A percentile compares a stretch with the other conserved stretches of the same genome.
Conservation (phyloP, 2,888 invertebrate genomes). For the Stramonita haemastoma region DNA sequence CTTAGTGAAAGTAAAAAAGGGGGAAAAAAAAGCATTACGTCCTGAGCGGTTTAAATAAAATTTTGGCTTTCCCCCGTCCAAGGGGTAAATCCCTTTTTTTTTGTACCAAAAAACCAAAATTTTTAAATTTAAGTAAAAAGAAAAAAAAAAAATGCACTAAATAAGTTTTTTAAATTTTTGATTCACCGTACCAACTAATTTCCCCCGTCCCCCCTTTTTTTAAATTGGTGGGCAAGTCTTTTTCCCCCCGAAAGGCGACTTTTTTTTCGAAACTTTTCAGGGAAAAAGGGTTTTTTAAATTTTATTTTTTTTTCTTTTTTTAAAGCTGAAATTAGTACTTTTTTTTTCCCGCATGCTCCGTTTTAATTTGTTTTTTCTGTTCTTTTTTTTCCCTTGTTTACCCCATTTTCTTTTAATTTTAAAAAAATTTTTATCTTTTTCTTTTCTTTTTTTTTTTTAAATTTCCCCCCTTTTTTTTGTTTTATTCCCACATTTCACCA, state of each 20-base stretch:
- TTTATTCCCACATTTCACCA: no score
- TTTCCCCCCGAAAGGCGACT: neutral
- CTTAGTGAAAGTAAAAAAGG: constrained; percentile 80
- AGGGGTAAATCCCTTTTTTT: neutral
- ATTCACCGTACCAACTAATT: neutral
- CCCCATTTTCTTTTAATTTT: no score
- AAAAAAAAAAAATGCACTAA: neutral
- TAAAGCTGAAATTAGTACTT: no score
- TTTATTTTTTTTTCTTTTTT: no score
- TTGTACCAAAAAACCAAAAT: neutral
- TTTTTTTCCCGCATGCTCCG: no score
- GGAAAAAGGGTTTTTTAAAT: no score
- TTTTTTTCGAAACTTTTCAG: neutral
- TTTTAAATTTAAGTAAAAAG: neutral
- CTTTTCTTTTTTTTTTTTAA: no score
- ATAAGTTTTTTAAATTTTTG: neutral
- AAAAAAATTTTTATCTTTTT: no score
- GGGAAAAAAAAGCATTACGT: constrained; percentile 99
- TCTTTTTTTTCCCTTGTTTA: no score
- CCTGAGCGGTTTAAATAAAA: constrained; percentile 94
- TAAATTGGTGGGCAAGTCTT: neutral
- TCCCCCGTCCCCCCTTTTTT: constrained; percentile 11
- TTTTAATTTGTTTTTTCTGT: no score
- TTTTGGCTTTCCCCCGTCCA: constrained; percentile 61
- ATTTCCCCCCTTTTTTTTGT: no score